Conservation (phyloP, 2,888 invertebrate species). For the Drosophila niveifrons region DNA sequence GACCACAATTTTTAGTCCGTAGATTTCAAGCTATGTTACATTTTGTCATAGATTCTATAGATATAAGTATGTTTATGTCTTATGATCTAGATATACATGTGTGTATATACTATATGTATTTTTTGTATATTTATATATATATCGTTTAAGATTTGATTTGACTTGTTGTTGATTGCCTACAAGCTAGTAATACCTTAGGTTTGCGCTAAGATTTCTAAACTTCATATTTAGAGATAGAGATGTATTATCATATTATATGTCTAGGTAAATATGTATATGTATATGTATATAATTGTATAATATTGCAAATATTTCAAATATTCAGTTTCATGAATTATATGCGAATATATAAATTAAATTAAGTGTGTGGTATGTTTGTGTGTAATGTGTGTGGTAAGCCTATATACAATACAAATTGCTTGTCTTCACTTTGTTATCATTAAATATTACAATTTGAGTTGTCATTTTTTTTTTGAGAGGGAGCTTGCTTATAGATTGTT, state of each 20-base stretch:
- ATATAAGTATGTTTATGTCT: constrained; percentile 21
- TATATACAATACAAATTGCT: constrained; percentile 75
- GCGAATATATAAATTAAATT: constrained; percentile 24
- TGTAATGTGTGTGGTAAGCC: constrained; percentile 31
- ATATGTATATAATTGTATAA: constrained; percentile 73
- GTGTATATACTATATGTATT: constrained; percentile 31
- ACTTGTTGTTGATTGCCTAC: constrained; percentile 78
- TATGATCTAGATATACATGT: constrained; percentile 12
- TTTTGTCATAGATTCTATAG: constrained; percentile 30
- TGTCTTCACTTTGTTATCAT: constrained; percentile 63
- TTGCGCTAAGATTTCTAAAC: constrained; percentile 75
- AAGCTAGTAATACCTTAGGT: constrained; percentile 83
- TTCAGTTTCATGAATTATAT: constrained; percentile 61
- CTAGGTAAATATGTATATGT: constrained; percentile 41
- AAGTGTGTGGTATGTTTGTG: constrained; percentile 22
- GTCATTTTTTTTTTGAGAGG: constrained; percentile 76
- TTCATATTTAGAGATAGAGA: constrained; percentile 38
- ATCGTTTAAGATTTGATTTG: constrained; percentile 69
- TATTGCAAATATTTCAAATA: constrained; percentile 71
- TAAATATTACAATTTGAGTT: constrained; percentile 82
- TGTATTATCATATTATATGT: constrained; percentile 36
- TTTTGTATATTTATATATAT: constrained; percentile 5
- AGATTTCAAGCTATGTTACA: constrained; percentile 71
- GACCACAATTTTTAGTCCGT: constrained; percentile 54
- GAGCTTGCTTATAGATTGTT: background rate